These are phyloP conservation scores for Drosophila quadrilineata DNA, from an alignment of 1,140 invertebrate species.

Conservation along the genomic window DNA sequence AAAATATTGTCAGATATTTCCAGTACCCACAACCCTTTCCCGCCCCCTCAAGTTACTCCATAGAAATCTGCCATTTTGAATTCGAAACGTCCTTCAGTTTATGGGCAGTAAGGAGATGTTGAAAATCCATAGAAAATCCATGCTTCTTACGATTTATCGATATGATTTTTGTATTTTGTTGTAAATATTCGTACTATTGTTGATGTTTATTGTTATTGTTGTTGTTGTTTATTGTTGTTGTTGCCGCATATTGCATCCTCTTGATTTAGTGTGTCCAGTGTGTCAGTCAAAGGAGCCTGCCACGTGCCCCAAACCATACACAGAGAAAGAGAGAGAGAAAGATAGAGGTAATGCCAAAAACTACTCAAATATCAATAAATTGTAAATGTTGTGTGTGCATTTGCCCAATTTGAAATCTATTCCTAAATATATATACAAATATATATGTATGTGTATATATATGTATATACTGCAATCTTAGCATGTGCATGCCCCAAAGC, in stretches of 20 bases:
- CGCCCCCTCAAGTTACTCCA: neutral
- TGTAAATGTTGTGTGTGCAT: constrained; percentile 75
- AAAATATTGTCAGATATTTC: constrained; percentile 29
- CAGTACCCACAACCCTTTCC: neutral
- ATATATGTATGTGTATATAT: constrained; percentile 29
- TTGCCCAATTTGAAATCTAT: constrained; percentile 25
- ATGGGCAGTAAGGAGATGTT: constrained; percentile 27
- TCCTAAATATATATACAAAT: constrained; percentile 18
- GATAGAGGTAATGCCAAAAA: constrained; percentile 67
- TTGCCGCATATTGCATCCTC: constrained; percentile 54
- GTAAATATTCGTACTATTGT: constrained; percentile 30
- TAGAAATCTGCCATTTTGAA: no score
- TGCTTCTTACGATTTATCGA: constrained; percentile 42
- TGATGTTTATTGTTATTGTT: constrained; percentile 52
- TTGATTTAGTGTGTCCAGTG: constrained; percentile 64
- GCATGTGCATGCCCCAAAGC: constrained; percentile 63
- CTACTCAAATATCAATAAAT: constrained; percentile 71
- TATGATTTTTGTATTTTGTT: constrained; percentile 56
- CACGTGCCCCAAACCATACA: constrained; percentile 51
- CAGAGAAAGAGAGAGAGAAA: no score
- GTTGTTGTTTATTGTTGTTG: constrained; percentile 55
- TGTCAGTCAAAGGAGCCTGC: constrained; percentile 71
- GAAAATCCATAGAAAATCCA: constrained; percentile 38
- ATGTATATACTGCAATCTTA: constrained; percentile 41
- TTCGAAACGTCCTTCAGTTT: constrained; percentile 11